These are phyloP conservation scores for Aporophyla lueneburgensis DNA, from an alignment of 2,888 invertebrate species.

Conservation along the genomic window DNA sequence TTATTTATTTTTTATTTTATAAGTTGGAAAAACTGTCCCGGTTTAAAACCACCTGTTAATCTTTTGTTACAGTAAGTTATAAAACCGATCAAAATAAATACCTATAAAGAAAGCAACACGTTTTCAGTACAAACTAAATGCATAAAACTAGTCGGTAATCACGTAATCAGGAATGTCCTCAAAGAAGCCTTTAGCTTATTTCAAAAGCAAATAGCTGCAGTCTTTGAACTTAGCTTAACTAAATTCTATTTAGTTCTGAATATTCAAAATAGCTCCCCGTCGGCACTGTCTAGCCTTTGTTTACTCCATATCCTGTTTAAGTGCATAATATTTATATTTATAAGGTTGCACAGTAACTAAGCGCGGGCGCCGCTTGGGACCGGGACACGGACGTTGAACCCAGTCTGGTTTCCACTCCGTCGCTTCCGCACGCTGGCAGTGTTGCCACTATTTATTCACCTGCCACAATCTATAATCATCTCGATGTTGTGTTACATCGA, in stretches of 20 bases:
- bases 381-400: constrained; percentile 78
- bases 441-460: constrained; percentile 64
- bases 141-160: background rate
- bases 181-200: constrained; percentile 10
- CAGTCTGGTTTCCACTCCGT: constrained; percentile 78
- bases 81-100: background rate
- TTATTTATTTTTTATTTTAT: too few relatives aligned
- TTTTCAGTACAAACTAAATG: background rate
- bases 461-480: constrained; percentile 57
- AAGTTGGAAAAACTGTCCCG: too few relatives aligned
- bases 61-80: background rate
- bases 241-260: constrained; percentile 39
- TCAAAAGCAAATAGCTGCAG: constrained; percentile 2
- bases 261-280: constrained; percentile 38
- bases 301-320: constrained; percentile 47
- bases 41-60: background rate
- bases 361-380: constrained; percentile 59
- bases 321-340: constrained; percentile 48
- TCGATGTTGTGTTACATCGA: constrained; percentile 34
- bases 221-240: constrained; percentile 33
- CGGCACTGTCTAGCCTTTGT: constrained; percentile 45
- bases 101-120: background rate
- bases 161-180: background rate
- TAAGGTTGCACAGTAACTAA: constrained; percentile 26
- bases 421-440: constrained; percentile 72